Base-by-base conservation (phyloP, 2,888 invertebrate genomes). In the Schrankia costaestrigalis region DNA sequence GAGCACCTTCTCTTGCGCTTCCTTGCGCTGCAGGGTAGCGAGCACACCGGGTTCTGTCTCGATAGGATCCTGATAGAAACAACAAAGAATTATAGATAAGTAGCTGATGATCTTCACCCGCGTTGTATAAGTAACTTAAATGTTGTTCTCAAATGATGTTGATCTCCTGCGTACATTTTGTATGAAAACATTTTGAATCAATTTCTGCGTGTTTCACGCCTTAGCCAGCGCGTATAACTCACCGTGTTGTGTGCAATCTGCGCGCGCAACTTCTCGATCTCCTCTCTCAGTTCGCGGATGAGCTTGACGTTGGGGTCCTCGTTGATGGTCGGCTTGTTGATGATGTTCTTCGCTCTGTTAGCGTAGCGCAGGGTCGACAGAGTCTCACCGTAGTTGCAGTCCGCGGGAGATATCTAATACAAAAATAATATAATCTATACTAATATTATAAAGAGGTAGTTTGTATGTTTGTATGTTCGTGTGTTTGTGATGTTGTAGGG, bases 301-400 rank as follows among this genome's bases (percentile, higher is more conserved):
- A 96, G 90, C 77, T 94, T 95, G 30, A 95, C 96, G 79, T 96
- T 96, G 11, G 94, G 91, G 80, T 96, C 96, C 76, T 96, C 96
- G 76, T 96, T 96, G 63, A 96, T 94, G 19, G 95, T 95, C 0
- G 96, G 95, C 69, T 95, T 95, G 78, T 96, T 96, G 71, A 96
- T 94, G 52, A 96, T 96, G 71, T 95, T 95, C 84, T 96, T 96
- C 12, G 96, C 96, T 44, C 96, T 89, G 81, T 96, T 95, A 2
- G 96, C 96, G 81, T 96, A 96, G 5, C 95, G 90, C 29, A 96
- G 81, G 0, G 96, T 96, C 33, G 95, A 95, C 17, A 96, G 78
- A 0, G 96, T 96, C 77, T 96, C 96, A 17, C 94, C 93, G 72
- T 95, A 95, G 81, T 96, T 96, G 67, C 94, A 94, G 78, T 95